Conservation (phyloP, 2,113 vertebrate genomes). For the Cynopterus brachyotis region DNA sequence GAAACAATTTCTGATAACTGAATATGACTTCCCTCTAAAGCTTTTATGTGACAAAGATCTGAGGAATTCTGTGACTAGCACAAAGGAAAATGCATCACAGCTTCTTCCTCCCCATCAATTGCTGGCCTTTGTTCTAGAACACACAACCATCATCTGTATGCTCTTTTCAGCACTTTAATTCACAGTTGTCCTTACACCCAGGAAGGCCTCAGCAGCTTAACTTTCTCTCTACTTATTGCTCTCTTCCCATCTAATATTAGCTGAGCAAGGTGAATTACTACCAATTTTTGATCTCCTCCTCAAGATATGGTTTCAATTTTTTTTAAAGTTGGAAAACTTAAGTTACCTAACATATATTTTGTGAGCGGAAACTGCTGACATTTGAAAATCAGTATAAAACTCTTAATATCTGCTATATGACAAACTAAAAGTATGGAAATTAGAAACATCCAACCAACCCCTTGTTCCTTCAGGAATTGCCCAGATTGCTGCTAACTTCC, state of each 20-base stretch:
- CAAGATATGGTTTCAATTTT: background rate
- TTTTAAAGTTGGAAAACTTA: background rate
- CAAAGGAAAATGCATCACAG: slow-evolving; percentile 27
- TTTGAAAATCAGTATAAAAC: background rate
- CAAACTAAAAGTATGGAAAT: background rate
- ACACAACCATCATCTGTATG: background rate
- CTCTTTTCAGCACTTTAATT: background rate
- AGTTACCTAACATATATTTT: background rate
- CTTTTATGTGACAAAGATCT: slow-evolving; percentile 41
- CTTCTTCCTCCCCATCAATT: background rate
- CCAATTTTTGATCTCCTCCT: background rate
- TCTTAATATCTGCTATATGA: background rate
- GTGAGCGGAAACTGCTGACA: background rate
- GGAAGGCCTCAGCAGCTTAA: background rate
- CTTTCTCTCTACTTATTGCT: background rate
- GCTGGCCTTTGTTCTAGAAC: slow-evolving; percentile 15
- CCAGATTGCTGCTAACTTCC: background rate
- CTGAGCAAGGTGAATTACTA: background rate
- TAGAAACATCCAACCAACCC: background rate
- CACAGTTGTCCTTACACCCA: background rate
- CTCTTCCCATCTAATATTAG: background rate
- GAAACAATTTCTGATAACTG: slow-evolving; percentile 73
- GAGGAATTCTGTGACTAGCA: background rate
- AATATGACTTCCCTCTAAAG: slow-evolving; percentile 68
- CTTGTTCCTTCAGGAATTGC: background rate